phyloP scores from a whole-genome alignment of 1,140 invertebrate species.

The Heliothis subflexa region DNA sequence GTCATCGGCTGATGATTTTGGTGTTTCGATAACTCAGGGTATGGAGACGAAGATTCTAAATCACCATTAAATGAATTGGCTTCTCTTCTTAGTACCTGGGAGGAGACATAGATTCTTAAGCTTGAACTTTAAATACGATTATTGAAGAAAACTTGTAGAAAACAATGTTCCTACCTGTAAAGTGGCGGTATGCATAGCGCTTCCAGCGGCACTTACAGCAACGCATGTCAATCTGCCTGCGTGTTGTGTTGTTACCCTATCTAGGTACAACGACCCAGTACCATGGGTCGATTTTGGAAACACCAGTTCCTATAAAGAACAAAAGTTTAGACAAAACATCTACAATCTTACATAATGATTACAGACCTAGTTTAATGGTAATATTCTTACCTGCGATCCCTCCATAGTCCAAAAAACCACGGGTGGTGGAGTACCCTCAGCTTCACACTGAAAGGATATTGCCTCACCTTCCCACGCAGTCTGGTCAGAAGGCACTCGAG shows the following conservation, averaged over 20 bases:
- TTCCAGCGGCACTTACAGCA: constrained; percentile 80
- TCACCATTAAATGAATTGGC: constrained; percentile 79
- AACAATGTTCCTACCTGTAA: constrained; percentile 67
- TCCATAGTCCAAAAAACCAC: constrained; percentile 96
- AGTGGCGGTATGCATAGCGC: constrained; percentile 77
- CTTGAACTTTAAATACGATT: background rate
- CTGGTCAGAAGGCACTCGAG: constrained; percentile 93
- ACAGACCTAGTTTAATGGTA: background rate
- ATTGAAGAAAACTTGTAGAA: background rate
- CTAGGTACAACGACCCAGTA: constrained; percentile 75
- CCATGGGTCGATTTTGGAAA: constrained; percentile 76
- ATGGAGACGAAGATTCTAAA: constrained; percentile 72
- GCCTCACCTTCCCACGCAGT: constrained; percentile 92
- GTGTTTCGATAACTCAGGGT: constrained; percentile 77
- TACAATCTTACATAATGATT: too few species aligned
- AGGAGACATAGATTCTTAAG: constrained; percentile 15
- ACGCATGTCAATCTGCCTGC: constrained; percentile 80
- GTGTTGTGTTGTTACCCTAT: constrained; percentile 72
- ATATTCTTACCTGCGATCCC: constrained; percentile 82
- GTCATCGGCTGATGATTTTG: constrained; percentile 90
- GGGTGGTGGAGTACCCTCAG: constrained; percentile 95
- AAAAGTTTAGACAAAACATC: background rate
- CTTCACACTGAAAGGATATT: constrained; percentile 95
- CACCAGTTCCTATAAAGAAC: constrained; percentile 71
- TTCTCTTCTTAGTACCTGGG: constrained; percentile 79